Percentiles rank a stretch among this genome's conserved stretches.
Conservation (phyloP, 2,113 vertebrate genomes). For the Pseudonaja textilis region DNA sequence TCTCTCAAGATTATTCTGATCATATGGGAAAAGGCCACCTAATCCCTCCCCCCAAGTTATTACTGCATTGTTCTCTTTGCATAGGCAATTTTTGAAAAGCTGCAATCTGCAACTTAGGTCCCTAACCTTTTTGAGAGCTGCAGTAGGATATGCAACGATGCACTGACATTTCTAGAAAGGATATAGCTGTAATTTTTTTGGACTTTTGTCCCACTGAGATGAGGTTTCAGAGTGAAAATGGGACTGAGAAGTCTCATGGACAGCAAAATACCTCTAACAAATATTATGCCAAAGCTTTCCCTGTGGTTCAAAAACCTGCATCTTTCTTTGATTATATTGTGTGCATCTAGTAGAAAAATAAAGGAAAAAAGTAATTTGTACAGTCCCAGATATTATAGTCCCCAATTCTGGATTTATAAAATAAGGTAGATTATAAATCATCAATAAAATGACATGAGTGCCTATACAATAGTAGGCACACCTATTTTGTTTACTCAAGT, state of each 20-base stretch:
- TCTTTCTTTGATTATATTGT: neutral
- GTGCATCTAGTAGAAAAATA: neutral
- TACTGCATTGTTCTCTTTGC: neutral
- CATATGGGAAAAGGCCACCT: neutral
- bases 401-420: neutral
- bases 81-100: neutral
- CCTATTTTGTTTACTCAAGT: slow-evolving; percentile 20
- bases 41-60: neutral
- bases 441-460: slow-evolving; percentile 8
- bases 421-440: neutral
- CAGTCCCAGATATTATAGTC: neutral
- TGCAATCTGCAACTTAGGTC: neutral
- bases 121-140: neutral
- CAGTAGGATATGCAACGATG: neutral
- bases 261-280: neutral
- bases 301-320: slow-evolving; percentile 11
- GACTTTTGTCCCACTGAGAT: neutral
- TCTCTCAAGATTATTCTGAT: neutral
- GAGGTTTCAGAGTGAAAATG: neutral
- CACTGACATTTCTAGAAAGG: neutral
- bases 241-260: neutral
- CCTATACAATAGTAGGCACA: slow-evolving; percentile 35
- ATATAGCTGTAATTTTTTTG: neutral
- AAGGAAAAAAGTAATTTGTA: neutral
- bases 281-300: rapidly evolving